A percentile compares a stretch with the other conserved stretches of the same genome.
Conservation (phyloP, 2,888 invertebrate genomes). For the Branchipolynoe longqiensis region DNA sequence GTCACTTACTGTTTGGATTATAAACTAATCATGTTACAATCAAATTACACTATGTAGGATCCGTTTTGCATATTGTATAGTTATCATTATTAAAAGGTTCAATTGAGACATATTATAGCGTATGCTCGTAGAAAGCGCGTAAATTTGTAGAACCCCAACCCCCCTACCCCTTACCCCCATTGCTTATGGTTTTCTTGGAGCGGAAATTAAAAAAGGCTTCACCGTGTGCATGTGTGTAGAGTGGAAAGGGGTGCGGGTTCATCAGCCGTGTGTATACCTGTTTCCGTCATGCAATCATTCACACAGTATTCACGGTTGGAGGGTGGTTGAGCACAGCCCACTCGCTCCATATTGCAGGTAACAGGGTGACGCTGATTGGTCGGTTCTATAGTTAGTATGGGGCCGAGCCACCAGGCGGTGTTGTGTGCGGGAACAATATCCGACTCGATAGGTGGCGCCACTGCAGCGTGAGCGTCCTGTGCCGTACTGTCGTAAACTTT, state of each 20-base stretch:
- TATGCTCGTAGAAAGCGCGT: not conserved
- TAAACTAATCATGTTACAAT: slow-evolving; percentile 43
- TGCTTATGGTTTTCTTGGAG: slow-evolving; percentile 52
- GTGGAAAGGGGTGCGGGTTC: not conserved
- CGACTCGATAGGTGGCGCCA: slow-evolving; percentile 1
- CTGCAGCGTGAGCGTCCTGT: slow-evolving; percentile 31
- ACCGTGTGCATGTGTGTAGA: slow-evolving; percentile 42
- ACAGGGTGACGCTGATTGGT: slow-evolving; percentile 43
- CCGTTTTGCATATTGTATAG: too few species aligned
- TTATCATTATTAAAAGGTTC: too few species aligned
- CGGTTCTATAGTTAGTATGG: slow-evolving; percentile 34
- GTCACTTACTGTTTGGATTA: slow-evolving; percentile 41
- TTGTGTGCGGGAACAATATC: slow-evolving; percentile 34
- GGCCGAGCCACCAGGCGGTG: slow-evolving; percentile 50
- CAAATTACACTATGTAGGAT: slow-evolving; percentile 6
- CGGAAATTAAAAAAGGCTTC: slow-evolving; percentile 54
- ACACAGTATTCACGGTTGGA: slow-evolving; percentile 33
- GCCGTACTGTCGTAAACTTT: slow-evolving; percentile 29
- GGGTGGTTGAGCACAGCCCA: not conserved
- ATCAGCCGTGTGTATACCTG: not conserved
- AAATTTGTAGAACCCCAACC: too few species aligned
- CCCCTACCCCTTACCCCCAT: too few species aligned
- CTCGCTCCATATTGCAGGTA: not conserved
- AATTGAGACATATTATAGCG: not conserved
- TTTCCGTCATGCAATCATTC: slow-evolving; percentile 9